These are phyloP conservation scores for Drosophila gunungcola DNA, from an alignment of 1,140 invertebrate species.

Conservation along the genomic window DNA sequence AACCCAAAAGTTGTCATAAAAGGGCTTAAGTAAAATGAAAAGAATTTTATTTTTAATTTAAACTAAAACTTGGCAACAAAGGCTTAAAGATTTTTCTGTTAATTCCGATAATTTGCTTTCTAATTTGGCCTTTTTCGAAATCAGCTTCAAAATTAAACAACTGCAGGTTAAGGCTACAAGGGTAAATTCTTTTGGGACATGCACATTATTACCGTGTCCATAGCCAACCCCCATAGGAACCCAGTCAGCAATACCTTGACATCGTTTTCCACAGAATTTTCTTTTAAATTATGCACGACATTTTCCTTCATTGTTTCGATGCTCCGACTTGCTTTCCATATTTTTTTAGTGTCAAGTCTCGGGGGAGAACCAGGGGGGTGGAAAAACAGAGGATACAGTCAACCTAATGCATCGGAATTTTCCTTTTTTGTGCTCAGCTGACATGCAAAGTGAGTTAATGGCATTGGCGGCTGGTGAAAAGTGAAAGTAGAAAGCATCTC, in stretches of 20 bases:
- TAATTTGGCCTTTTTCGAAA: neutral
- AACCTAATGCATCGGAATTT: constrained; percentile 61
- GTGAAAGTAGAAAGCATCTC: constrained; percentile 33
- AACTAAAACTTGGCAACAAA: too few relatives aligned
- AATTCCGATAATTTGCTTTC: neutral
- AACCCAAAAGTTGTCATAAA: neutral
- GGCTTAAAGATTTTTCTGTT: too few relatives aligned
- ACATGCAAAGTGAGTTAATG: constrained; percentile 67
- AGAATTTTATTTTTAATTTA: neutral
- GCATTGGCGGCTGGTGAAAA: constrained; percentile 37
- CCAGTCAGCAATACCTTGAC: constrained; percentile 54
- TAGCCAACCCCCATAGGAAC: constrained; percentile 10
- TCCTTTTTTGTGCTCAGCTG: constrained; percentile 34
- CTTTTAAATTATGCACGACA: constrained; percentile 54
- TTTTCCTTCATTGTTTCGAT: constrained; percentile 52
- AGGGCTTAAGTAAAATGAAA: neutral
- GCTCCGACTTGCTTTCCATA: constrained; percentile 30
- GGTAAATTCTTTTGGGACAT: constrained; percentile 22
- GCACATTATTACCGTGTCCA: constrained; percentile 29
- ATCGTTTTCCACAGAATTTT: constrained; percentile 48
- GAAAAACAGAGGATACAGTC: constrained; percentile 26
- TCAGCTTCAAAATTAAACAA: neutral
- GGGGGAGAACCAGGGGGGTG: constrained; percentile 5
- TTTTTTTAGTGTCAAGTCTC: constrained; percentile 58
- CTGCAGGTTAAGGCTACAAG: constrained; percentile 14